Evolutionary conservation across 2,888 invertebrate genomes (phyloP).

Genomic region (Danaus chrysippus): DNA sequence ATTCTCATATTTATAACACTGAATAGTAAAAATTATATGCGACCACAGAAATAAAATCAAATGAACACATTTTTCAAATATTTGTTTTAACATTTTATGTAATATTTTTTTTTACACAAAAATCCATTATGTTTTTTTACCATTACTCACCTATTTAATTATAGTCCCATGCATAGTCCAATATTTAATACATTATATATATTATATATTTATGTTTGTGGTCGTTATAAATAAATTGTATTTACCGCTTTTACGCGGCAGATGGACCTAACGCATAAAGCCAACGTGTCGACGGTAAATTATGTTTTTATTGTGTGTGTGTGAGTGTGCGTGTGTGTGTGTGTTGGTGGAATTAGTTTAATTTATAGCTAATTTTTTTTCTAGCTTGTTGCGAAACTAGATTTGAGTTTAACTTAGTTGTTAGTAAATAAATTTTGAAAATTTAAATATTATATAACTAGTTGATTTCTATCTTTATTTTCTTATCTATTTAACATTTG

Average conservation of each 20-base stretch:
- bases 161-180: no score
- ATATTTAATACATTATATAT: neutral
- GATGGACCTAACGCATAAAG: slow-evolving; percentile 78
- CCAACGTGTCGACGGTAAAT: slow-evolving; percentile 72
- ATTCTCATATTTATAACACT: slow-evolving; percentile 2
- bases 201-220: slow-evolving; percentile 25
- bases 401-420: slow-evolving; percentile 5
- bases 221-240: slow-evolving; percentile 48
- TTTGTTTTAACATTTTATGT: no score
- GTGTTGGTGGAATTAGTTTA: slow-evolving; percentile 22
- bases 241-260: slow-evolving; percentile 73
- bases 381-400: slow-evolving; percentile 3
- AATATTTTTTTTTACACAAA: no score
- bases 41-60: slow-evolving; percentile 13
- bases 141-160: no score
- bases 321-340: slow-evolving; percentile 23
- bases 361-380: neutral
- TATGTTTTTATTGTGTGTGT: slow-evolving; percentile 44
- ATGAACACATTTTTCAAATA: no score
- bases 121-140: neutral
- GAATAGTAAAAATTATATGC: neutral
- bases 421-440: no score
- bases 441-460: no score
- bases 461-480: neutral
- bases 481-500: slow-evolving; percentile 6